These are phyloP conservation scores for Oligia strigilis DNA, from an alignment of 2,888 invertebrate species.

Conservation along the genomic window DNA sequence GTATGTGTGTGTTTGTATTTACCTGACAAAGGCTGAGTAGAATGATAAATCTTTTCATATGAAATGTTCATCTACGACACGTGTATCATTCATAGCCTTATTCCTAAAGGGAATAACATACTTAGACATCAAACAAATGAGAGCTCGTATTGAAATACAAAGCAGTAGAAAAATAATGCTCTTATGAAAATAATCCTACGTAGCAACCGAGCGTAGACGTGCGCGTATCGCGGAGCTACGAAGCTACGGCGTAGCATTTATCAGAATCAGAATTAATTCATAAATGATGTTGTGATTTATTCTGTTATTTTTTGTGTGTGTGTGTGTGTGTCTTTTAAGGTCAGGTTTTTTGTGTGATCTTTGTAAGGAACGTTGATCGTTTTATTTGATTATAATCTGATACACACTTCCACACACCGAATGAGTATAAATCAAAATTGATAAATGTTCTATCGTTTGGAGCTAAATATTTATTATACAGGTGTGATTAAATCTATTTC, in stretches of 20 bases:
- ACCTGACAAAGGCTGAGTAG: not conserved
- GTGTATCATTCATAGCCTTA: constrained; percentile 4
- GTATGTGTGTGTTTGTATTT: not conserved
- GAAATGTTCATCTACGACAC: not conserved
- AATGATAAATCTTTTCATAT: not conserved
- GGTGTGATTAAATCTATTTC: not conserved
- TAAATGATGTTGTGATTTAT: constrained; percentile 3
- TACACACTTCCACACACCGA: not conserved
- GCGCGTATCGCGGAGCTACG: constrained; percentile 62
- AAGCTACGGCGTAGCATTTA: constrained; percentile 61
- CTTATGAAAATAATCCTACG: constrained; percentile 56
- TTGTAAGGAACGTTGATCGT: constrained; percentile 9
- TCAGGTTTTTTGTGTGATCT: constrained; percentile 3
- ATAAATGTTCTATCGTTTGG: not conserved
- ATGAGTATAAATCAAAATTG: constrained; percentile 5
- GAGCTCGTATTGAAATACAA: constrained; percentile 53
- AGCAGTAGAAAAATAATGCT: constrained; percentile 58
- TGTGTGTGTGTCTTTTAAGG: not conserved
- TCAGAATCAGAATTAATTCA: constrained; percentile 6
- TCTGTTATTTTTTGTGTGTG: not conserved
- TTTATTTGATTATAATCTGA: constrained; percentile 26
- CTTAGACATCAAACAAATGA: constrained; percentile 52
- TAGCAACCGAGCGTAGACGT: constrained; percentile 52
- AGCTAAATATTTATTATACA: not conserved
- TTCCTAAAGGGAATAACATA: constrained; percentile 23